Base-by-base conservation (phyloP, 1,140 invertebrate species). In the Octopus sinensis region DNA sequence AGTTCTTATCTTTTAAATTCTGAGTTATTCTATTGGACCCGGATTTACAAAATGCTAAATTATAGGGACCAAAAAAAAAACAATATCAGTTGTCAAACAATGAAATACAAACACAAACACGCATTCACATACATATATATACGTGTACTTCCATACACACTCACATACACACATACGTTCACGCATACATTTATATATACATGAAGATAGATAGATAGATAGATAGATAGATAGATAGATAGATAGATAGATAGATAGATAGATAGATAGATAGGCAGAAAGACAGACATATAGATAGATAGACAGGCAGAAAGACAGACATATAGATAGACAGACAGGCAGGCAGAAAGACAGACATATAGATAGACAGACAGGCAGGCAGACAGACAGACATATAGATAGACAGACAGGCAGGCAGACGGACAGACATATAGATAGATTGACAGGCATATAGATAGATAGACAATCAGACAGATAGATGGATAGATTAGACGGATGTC, bases 171-270 rank as follows among this genome's bases (percentile, higher is more conserved):
- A 17, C 30, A 3, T 62, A 62, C 17, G 17, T 62, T 7, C 9
- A 62, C 17, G 17, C 56, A 10, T 17, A 17, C 9, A 62, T 62
- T 10, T 62, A 62, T 10, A 9, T 62, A 17, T 9, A 62, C 9
- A 62, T 62, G 3, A n/a, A n/a, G n/a, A n/a, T n/a, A n/a, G n/a
- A n/a, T n/a, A n/a, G n/a, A n/a, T n/a, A n/a, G n/a, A n/a, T n/a
- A n/a, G 56, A 62, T 62, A 62, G 56, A 62, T 62, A 62, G 56
- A 62, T 62, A 62, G 56, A 62, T 62, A 62, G 56, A 62, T 62
- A 62, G 56, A 62, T 62, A 62, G 56, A 62, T 62, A 62, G 56
- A 62, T 62, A 62, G 56, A 62, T 62, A 62, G 56, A 62, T 62
- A 62, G 56, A 62, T 62, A 62, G 56, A 62, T 62, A 62, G 56